These are phyloP conservation scores for Daboia siamensis DNA, from an alignment of 2,113 vertebrate genomes.

Conservation along the genomic window DNA sequence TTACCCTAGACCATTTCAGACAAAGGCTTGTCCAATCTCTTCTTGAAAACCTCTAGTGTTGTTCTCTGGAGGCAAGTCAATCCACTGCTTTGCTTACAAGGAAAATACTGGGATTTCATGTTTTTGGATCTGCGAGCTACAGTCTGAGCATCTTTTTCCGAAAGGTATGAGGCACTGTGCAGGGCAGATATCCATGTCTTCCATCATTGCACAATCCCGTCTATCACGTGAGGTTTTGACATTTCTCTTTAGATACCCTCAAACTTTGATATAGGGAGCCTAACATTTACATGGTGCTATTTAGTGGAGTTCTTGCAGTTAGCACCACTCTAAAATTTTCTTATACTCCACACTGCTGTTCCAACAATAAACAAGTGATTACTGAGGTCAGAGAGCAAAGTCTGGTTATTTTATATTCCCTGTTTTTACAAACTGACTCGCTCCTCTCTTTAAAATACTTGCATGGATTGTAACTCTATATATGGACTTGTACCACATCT, in stretches of 20 bases:
- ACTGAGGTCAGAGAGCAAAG: constrained; percentile 66
- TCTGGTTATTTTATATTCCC: constrained; percentile 68
- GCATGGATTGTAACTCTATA: neutral
- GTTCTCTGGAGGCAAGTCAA: neutral
- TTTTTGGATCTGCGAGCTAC: neutral
- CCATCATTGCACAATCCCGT: neutral
- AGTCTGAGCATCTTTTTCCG: neutral
- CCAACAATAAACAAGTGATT: constrained; percentile 74
- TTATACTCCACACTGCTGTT: constrained; percentile 66
- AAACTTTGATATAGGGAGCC: constrained; percentile 22
- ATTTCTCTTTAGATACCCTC: constrained; percentile 11
- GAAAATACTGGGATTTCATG: neutral
- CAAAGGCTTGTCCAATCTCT: neutral
- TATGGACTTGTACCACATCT: neutral
- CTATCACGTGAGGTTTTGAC: neutral
- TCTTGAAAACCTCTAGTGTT: neutral
- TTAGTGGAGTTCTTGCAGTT: constrained; percentile 67
- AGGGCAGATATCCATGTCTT: neutral
- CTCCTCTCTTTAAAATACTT: constrained; percentile 47
- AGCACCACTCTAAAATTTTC: constrained; percentile 69
- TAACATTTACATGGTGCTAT: constrained; percentile 69
- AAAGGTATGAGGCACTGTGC: neutral
- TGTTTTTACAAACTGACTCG: constrained; percentile 57
- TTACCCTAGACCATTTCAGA: neutral
- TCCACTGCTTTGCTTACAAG: neutral